Percentiles rank a stretch among this genome's conserved stretches.
Evolutionary conservation across 2,113 vertebrate species (phyloP).

Genomic region (Pao palembangensis): DNA sequence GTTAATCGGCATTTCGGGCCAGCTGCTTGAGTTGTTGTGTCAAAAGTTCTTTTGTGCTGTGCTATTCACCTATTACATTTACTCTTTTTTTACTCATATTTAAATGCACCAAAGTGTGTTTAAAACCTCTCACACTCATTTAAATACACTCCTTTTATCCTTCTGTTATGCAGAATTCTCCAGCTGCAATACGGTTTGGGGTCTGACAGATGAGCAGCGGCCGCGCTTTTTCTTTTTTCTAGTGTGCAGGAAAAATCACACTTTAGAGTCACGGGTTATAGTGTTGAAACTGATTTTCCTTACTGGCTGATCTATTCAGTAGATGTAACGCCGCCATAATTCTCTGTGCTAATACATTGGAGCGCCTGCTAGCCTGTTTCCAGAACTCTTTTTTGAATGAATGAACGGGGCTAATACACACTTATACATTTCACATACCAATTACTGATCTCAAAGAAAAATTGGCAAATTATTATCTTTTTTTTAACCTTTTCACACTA

Average conservation of each 20-base stretch:
- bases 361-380: constrained; percentile 36
- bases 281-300: constrained; percentile 60
- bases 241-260: constrained; percentile 30
- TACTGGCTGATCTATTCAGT: constrained; percentile 38
- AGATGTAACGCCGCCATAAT: constrained; percentile 39
- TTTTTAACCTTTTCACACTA: neutral
- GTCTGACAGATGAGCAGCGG: constrained; percentile 47
- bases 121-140: neutral
- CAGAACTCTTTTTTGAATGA: constrained; percentile 28
- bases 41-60: neutral
- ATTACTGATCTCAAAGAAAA: constrained; percentile 34
- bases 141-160: neutral
- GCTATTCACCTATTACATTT: neutral
- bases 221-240: constrained; percentile 32
- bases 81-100: neutral
- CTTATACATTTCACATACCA: constrained; percentile 45
- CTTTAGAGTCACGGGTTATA: constrained; percentile 37
- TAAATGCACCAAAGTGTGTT: neutral
- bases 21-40: neutral
- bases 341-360: constrained; percentile 9
- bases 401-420: constrained; percentile 41
- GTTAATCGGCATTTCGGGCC: neutral
- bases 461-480: constrained; percentile 8
- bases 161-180: neutral
- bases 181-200: constrained; percentile 5